Evolutionary conservation across 2,888 invertebrate species (phyloP), one percentile per base, ranked within the genome.

Genomic region (Yponomeuta cagnagella): DNA sequence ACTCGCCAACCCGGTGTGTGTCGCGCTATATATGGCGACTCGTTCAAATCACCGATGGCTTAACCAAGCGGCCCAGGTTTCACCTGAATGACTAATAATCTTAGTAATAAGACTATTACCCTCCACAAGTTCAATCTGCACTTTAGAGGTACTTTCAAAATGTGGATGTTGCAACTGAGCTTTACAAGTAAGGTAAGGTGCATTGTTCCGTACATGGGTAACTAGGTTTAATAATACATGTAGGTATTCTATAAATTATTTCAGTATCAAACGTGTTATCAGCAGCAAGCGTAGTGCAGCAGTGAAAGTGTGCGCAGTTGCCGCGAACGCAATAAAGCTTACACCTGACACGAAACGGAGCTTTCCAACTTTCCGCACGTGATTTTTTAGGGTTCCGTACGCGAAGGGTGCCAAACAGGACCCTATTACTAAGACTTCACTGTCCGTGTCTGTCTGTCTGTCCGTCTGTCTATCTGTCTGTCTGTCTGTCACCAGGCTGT

Each of bases 11-110:
- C 64, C 63, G 69, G 84, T 86, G 82, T 81, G 81, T 85, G 84
- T 83, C 85, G 83, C 83, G 82, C 88, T 89, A 87, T 87, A 89
- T 86, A 89, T 86, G 68, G 89, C 85, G 83, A 87, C 84, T 85
- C 83, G 88, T 88, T 85, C 87, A 84, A 88, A 87, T 74, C 80
- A 80, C 80, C 83, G 87, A 82, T 89, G 88, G 87, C 84, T 90
- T 90, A 84, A 85, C 86, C 81, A 83, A 74, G 80, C 80, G 80
- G 76, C 82, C 83, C 86, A 85, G 83, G 88, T 90, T 89, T 89
- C 89, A 87, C 88, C 84, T 86, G 84, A 87, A 87, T 88, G 83
- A 84, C 84, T 87, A 88, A 85, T 87, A 63, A 52, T 33, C 9
- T 23, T n/a, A 48, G 43, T 15, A 15, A 68, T 65, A 68, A 8